Base-by-base conservation (phyloP, 2,888 invertebrate species). In the Neoaliturus tenellus region DNA sequence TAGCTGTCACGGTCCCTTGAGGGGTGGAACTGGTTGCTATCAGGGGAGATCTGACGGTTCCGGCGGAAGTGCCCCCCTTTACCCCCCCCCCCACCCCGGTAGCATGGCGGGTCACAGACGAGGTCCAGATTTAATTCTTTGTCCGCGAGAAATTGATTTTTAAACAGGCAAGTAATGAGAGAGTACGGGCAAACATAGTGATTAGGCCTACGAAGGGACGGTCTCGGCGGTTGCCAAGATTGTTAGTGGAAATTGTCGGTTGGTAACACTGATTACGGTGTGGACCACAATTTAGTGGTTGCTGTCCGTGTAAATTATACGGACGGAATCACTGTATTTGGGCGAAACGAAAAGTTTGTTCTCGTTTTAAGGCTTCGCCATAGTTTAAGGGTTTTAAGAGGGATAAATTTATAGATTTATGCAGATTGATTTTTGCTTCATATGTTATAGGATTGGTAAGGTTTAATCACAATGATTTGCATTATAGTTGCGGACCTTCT, bases 1-100 rank as follows among this genome's bases (percentile, higher is more conserved):
- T 3, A 20, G 20, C 62, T 28, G 62, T 62, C 28, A 25, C 62
- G 28, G 12, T 17, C 62, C 55, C 55, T 23, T 25, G 25, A 62
- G 62, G 62, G 62, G 51, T 23, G 51, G 62, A 62, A 62, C 62
- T 62, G 62, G 62, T 62, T 62, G 62, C 25, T 62, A 62, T 62
- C 28, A n/a, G 51, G 62, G 62, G 62, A 6, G 28, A 31, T 28
- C 31, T 31, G 28, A 23, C 20, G 20, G 62, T 3, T 62, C 62
- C 62, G 62, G 8, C 62, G 62, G 62, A 62, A 62, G 62, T 62
- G 8, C 1, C 62, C 25, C 62, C 62, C 31, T n/a, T 17, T 17
- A 6, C 62, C 28, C 25, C 31, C 31, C 51, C 20, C 2, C 51
- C 17, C 39, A 39, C 12, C 39, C 12, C 39, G 39, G 17, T 44